Evolutionary conservation across 2,888 invertebrate species (phyloP), one percentile per base, ranked within the genome.

Genomic region (Mythimna lalbum): DNA sequence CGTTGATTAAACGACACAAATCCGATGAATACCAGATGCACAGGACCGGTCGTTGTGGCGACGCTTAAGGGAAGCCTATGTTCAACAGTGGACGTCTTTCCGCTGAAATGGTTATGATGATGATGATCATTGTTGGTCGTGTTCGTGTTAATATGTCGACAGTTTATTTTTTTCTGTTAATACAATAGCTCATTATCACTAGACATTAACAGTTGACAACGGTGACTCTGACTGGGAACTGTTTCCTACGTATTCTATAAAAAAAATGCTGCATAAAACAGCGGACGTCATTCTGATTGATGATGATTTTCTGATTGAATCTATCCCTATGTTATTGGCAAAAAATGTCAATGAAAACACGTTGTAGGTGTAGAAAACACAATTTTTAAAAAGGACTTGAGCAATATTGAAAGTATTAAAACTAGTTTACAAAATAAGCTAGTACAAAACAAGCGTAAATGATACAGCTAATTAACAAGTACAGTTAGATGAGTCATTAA

Each of bases 401-500:
- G 10, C n/a, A 57, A 47, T 21, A 55, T 57, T 23, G 27, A 43
- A 69, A 63, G 27, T n/a, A 52, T 56, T 17, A 23, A 39, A 71
- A 63, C 50, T 36, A 56, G 39, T 63, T 19, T 14, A 33, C 21
- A 59, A 43, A 12, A 12, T 33, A 52, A 65, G 7, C 21, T 21
- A 27, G 43, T 47, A 47, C 14, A 60, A 63, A 55, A 21, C 23
- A 33, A 60, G 17, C 19, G 10, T 50, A 53, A 72, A 70, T 69
- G 49, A 77, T 49, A 67, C 52, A 73, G 31, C 31, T 61, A 71
- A 82, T 78, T 80, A 82, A 56, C 59, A 39, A 64, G 50, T 60
- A 78, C 82, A 69, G 84, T 84, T 76, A 76, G 57, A 33, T 27
- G 64, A 66, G 64, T 80, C 63, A 23, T 76, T 73, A 81, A 64